Evolutionary conservation across 2,797 vertebrate genomes (phyloP).

Genomic region (Cynodonichthys magdalenae): DNA sequence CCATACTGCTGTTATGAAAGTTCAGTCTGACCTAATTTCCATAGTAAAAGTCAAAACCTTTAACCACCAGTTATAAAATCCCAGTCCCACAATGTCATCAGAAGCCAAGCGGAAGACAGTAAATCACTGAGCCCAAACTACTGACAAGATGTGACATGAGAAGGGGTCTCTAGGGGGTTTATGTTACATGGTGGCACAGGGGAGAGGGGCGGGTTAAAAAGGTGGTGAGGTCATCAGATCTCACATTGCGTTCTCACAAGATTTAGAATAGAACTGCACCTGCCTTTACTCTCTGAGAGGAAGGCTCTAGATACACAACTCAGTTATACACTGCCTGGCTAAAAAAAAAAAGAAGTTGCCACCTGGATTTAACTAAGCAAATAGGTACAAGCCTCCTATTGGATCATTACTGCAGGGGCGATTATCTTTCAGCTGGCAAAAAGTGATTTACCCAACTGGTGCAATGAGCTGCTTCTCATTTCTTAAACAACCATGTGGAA

Average conservation of each 20-base stretch:
- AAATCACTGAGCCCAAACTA: slow-evolving; percentile 46
- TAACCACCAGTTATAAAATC: slow-evolving; percentile 1
- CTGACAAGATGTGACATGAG: slow-evolving; percentile 36
- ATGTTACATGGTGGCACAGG: slow-evolving; percentile 44
- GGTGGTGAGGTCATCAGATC: slow-evolving; percentile 50
- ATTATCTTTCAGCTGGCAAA: no score
- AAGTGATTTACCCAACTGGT: no score
- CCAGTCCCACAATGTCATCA: slow-evolving; percentile 11
- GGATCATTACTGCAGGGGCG: no score
- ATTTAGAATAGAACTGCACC: slow-evolving; percentile 55
- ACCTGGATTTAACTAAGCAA: no score
- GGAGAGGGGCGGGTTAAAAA: slow-evolving; percentile 3
- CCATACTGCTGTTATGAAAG: neutral
- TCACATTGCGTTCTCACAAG: slow-evolving; percentile 62
- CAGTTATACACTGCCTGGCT: no score
- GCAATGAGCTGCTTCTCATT: no score
- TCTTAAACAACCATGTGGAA: no score
- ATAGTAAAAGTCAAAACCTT: slow-evolving; percentile 7
- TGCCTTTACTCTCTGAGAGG: slow-evolving; percentile 28
- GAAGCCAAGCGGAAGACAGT: slow-evolving; percentile 43
- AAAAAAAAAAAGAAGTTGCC: no score
- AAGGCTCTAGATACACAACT: neutral
- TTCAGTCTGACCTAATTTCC: neutral
- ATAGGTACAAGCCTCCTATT: no score
- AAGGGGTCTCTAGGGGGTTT: slow-evolving; percentile 30